Evolutionary conservation across 2,888 invertebrate species (phyloP).

Genomic region (Tolmerus cingulatus): DNA sequence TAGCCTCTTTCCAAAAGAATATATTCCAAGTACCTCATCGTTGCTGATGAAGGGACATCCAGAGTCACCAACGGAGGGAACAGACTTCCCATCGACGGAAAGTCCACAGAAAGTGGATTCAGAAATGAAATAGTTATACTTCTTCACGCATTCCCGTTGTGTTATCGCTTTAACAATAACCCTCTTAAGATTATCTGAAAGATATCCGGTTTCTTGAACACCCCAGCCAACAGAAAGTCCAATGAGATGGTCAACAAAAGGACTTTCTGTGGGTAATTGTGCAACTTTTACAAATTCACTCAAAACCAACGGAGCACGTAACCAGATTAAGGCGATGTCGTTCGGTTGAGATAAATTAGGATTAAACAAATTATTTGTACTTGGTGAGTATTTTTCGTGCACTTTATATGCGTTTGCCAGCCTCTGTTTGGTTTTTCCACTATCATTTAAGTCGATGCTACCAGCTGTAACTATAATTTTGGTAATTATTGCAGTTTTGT

Average conservation of each 20-base stretch:
- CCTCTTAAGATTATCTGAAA: background rate
- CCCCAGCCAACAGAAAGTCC: background rate
- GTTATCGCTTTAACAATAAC: background rate
- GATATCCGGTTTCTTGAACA: background rate
- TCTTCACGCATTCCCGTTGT: background rate
- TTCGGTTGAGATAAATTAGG: background rate
- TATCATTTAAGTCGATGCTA: background rate
- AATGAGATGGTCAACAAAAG: background rate
- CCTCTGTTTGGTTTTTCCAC: background rate
- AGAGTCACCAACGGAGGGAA: background rate
- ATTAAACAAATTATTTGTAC: background rate
- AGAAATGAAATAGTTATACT: background rate
- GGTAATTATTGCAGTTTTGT: background rate
- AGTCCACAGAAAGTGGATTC: background rate
- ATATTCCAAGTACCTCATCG: background rate
- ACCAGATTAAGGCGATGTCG: background rate
- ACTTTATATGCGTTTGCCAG: background rate
- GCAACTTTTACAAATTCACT: background rate
- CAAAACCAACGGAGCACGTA: background rate
- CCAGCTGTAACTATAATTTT: background rate
- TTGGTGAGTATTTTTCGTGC: background rate
- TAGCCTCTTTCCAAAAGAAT: background rate
- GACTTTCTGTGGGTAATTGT: background rate
- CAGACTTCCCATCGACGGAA: background rate
- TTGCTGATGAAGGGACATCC: background rate